Conservation (phyloP, 2,888 invertebrate genomes). For the Diploptera punctata region DNA sequence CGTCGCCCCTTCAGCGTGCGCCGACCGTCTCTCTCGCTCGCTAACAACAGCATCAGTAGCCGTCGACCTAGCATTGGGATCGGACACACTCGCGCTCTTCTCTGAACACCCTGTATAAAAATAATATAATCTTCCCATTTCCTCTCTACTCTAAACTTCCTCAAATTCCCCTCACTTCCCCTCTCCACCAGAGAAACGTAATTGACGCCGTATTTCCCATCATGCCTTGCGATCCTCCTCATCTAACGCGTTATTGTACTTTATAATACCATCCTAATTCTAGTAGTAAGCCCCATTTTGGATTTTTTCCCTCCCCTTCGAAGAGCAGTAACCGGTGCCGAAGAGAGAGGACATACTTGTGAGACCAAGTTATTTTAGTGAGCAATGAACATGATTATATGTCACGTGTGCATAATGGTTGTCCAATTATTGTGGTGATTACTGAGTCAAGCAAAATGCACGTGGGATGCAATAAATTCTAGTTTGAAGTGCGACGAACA, state of each 20-base stretch:
- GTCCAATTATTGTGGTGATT: constrained; percentile 2
- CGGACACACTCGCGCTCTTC: neutral
- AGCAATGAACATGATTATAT: constrained; percentile 1
- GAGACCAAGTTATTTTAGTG: too few relatives aligned
- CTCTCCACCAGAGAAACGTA: neutral
- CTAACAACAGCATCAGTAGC: constrained; percentile 1
- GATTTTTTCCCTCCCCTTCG: too few relatives aligned
- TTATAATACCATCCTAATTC: neutral
- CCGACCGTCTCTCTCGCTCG: neutral
- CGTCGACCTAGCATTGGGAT: neutral
- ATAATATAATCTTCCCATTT: neutral
- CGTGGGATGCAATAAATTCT: neutral
- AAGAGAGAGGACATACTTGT: too few relatives aligned
- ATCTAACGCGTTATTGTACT: neutral
- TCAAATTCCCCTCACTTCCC: neutral
- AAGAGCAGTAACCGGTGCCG: too few relatives aligned
- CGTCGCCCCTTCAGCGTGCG: neutral
- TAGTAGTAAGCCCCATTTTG: neutral
- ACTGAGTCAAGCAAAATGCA: neutral
- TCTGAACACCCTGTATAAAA: neutral
- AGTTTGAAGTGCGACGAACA: too few relatives aligned
- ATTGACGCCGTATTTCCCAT: constrained; percentile 21
- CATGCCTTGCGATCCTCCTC: neutral
- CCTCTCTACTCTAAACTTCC: neutral
- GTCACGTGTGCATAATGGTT: neutral